phyloP scores from a whole-genome alignment of 2,113 vertebrate genomes.

The Morone chrysops region DNA sequence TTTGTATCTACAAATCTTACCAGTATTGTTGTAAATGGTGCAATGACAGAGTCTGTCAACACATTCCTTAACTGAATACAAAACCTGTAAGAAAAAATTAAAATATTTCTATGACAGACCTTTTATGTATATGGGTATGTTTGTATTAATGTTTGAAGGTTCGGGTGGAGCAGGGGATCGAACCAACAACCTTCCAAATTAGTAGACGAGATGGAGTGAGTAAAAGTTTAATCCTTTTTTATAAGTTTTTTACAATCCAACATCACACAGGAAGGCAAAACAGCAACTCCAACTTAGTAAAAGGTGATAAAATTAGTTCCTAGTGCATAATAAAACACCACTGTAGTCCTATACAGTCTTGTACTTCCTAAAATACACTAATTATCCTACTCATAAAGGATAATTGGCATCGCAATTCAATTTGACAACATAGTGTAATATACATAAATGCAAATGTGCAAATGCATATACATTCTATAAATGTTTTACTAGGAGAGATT shows the following conservation, averaged over 20 bases:
- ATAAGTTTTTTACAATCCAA: background rate
- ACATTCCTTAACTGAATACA: slow-evolving; percentile 75
- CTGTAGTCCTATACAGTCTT: no score
- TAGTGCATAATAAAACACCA: no score
- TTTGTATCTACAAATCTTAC: slow-evolving; percentile 78
- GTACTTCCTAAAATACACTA: background rate
- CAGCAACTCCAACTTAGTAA: no score
- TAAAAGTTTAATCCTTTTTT: background rate
- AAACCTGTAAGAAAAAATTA: slow-evolving; percentile 83
- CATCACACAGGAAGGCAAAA: no score
- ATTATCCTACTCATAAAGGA: slow-evolving; percentile 12
- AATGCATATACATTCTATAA: background rate
- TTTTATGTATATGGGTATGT: background rate
- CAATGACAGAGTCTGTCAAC: slow-evolving; percentile 70
- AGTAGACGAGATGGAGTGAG: background rate
- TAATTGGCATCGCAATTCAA: background rate
- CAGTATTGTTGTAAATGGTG: slow-evolving; percentile 81
- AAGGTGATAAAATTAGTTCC: no score
- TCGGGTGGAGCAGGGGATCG: no score
- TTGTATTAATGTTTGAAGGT: background rate
- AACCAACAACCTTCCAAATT: no score
- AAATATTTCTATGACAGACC: background rate
- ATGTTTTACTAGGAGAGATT: background rate
- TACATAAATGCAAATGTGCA: no score
- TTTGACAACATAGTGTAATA: no score